Percentiles rank a stretch among this genome's conserved stretches.
These are phyloP conservation scores for Cebus imitator DNA, from an alignment of 2,113 vertebrate genomes.

Conservation along the genomic window DNA sequence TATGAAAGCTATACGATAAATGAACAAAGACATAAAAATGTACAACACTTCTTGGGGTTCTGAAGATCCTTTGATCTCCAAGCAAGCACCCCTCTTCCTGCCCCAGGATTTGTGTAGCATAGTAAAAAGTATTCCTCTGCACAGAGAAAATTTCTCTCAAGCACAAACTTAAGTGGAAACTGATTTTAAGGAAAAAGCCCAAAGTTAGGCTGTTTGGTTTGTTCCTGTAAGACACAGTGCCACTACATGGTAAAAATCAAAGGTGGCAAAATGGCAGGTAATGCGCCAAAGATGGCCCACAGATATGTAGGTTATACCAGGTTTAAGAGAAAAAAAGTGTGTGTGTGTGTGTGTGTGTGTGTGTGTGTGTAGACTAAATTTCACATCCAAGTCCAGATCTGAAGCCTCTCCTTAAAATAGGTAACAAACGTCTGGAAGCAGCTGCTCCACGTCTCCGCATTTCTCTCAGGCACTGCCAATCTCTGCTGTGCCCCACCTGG, in stretches of 20 bases:
- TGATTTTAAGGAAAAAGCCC: neutral
- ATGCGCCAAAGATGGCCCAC: neutral
- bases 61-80: neutral
- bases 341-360: neutral
- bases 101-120: neutral
- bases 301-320: neutral
- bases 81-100: fast-evolving
- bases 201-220: neutral
- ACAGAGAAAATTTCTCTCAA: neutral
- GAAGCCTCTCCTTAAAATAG: neutral
- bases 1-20: neutral
- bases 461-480: neutral
- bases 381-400: neutral
- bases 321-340: neutral
- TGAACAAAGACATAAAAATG: neutral
- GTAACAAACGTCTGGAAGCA: neutral
- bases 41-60: neutral
- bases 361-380: neutral
- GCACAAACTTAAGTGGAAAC: neutral
- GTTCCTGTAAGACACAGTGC: neutral
- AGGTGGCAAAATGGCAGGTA: neutral
- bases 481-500: neutral
- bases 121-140: neutral
- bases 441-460: fast-evolving
- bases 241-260: neutral